These are phyloP conservation scores for Gadus chalcogrammus DNA, from an alignment of 2,113 vertebrate species.

Conservation along the genomic window DNA sequence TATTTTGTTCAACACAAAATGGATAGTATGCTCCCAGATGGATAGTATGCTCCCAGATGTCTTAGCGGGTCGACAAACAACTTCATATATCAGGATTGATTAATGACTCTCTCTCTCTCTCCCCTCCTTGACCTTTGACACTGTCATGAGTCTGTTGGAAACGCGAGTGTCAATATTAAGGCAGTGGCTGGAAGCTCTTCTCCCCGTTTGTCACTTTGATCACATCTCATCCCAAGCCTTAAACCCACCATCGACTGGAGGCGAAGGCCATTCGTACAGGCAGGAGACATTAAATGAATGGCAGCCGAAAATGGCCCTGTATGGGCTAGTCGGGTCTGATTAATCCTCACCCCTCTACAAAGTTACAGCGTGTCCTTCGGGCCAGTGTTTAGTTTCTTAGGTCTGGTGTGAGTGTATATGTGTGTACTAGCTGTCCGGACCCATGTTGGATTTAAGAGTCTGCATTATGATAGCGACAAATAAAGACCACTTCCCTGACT, in stretches of 20 bases:
- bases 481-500: too few relatives aligned
- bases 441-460: too few relatives aligned
- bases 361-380: neutral
- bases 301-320: neutral
- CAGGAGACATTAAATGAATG: neutral
- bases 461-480: too few relatives aligned
- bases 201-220: constrained; percentile 7
- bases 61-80: too few relatives aligned
- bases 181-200: neutral
- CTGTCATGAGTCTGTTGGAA: neutral
- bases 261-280: neutral
- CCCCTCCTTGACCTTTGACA: neutral
- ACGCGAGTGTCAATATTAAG: neutral
- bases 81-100: too few relatives aligned
- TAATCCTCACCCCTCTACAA: neutral
- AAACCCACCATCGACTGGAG: neutral
- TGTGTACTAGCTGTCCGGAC: too few relatives aligned
- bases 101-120: too few relatives aligned
- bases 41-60: too few relatives aligned
- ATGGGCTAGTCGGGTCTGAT: neutral
- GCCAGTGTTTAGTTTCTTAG: neutral
- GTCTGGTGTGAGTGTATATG: neutral
- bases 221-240: constrained; percentile 1
- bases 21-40: too few relatives aligned
- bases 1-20: too few relatives aligned